Conservation (phyloP, 2,113 vertebrate genomes). For the Neomonachus schauinslandi region DNA sequence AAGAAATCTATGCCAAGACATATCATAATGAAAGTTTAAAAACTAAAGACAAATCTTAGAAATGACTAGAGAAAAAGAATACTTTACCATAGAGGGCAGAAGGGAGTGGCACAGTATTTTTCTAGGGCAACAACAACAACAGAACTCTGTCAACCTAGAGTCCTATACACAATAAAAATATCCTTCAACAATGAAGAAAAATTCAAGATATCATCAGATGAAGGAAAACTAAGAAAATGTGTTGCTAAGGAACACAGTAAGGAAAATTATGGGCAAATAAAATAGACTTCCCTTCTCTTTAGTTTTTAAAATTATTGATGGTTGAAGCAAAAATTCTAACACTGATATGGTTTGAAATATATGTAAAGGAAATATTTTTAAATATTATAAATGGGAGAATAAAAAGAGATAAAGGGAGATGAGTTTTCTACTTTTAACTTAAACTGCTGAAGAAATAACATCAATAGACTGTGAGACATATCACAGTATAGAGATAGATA, state of each 20-base stretch:
- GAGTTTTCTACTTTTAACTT: neutral
- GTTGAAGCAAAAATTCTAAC: neutral
- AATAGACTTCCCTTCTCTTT: neutral
- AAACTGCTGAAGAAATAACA: neutral
- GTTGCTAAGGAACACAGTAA: neutral
- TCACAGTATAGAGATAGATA: neutral
- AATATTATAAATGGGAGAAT: neutral
- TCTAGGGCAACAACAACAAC: neutral
- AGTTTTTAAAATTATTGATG: neutral
- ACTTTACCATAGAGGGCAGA: neutral
- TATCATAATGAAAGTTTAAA: neutral
- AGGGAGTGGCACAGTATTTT: neutral
- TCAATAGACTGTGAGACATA: neutral
- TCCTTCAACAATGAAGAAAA: neutral
- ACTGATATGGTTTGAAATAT: neutral
- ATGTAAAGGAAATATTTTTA: neutral
- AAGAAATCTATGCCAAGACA: neutral
- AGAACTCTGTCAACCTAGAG: neutral
- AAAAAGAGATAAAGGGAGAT: neutral
- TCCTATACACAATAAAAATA: neutral
- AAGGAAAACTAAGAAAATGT: conserved; percentile 17
- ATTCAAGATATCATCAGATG: neutral
- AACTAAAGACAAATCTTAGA: neutral
- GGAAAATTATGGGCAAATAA: neutral
- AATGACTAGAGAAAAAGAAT: neutral